Evolutionary conservation across 1,140 invertebrate genomes (phyloP), one percentile per base, ranked within the genome.

Genomic region (Psilanteris sp.): DNA sequence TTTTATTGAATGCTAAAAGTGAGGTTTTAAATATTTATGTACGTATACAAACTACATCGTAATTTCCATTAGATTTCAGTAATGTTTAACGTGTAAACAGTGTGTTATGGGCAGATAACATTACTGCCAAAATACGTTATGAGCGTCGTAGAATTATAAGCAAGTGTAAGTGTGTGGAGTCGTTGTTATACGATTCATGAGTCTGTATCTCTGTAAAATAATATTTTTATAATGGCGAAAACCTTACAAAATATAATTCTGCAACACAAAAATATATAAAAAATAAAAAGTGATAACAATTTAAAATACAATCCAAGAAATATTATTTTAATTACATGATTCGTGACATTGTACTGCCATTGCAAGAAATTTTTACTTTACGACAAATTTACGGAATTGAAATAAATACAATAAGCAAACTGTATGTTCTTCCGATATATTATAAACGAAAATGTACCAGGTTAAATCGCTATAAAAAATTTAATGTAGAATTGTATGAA

Each of bases 171-270:
- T 78, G 32, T 55, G 26, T n/a, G 4, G 22, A 73, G 32, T 67
- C 44, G 59, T 11, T 37, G 50, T 14, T 37, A 44, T 36, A 24
- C 41, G 41, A 61, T 16, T 50, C 46, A 57, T 71, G 44, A 46
- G 61, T 64, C 46, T 79, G 70, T 72, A 55, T 72, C 13, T 54
- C 68, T 87, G 83, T 85, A 86, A 87, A 84, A 86, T 85, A 87
- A 81, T 87, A 87, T 87, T 87, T 87, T 86, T 87, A 87, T 85
- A 87, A 82, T 31, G 72, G 77, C 75, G 61, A 73, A 22, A 70
- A 46, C 27, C 52, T 62, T 75, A 54, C 44, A 34, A 62, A 16
- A 39, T 68, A 34, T 67, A 78, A 57, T 68, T 44, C 37, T 78
- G 34, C 26, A 32, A 31, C 26, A 18, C 36, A 26, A 59, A 59